Evolutionary conservation across 2,888 invertebrate genomes (phyloP).

Genomic region (Agonum fuliginosum): DNA sequence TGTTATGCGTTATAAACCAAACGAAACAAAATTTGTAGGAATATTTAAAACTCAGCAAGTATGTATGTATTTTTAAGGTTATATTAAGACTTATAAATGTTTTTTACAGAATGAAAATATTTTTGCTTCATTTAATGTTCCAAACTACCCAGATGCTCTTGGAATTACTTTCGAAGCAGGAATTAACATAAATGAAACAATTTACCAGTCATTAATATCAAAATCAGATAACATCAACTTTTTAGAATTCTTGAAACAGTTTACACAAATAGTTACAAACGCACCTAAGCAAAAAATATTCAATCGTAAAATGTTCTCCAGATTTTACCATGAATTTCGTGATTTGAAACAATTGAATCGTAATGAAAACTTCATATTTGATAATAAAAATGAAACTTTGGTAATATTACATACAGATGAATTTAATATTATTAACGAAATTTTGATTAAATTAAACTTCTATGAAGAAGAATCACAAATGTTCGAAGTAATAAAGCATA

Average conservation of each 20-base stretch:
- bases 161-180: constrained; percentile 24
- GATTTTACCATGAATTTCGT: constrained; percentile 26
- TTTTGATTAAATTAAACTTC: constrained; percentile 30
- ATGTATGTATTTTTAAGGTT: background rate
- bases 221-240: constrained; percentile 23
- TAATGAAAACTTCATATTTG: constrained; percentile 11
- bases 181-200: background rate
- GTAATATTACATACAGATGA: constrained; percentile 1
- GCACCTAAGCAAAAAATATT: background rate
- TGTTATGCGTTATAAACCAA: constrained; percentile 22
- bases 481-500: constrained; percentile 4
- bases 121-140: constrained; percentile 38
- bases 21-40: constrained; percentile 27
- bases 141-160: constrained; percentile 19
- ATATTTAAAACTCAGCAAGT: constrained; percentile 38
- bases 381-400: constrained; percentile 13
- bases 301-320: background rate
- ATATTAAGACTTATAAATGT: constrained; percentile 1
- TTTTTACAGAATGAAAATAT: constrained; percentile 39
- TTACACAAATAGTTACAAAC: constrained; percentile 4
- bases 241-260: constrained; percentile 34
- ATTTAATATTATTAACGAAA: background rate
- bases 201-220: background rate
- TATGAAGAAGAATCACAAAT: background rate
- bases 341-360: background rate